These are phyloP conservation scores for Ceratotherium simum DNA, from an alignment of 2,113 vertebrate genomes.

Conservation along the genomic window DNA sequence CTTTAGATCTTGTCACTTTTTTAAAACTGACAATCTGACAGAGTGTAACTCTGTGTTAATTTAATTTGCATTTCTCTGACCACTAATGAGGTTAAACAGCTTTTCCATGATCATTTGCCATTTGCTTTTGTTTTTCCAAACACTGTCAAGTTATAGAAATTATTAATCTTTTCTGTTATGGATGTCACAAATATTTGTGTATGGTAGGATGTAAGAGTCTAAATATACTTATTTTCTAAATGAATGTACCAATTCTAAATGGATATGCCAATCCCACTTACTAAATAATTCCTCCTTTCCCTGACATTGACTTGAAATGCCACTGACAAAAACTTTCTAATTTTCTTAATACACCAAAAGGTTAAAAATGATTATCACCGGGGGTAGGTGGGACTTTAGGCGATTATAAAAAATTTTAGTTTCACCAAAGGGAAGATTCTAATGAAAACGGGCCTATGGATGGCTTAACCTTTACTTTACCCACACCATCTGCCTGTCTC, in stretches of 20 bases:
- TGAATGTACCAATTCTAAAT: neutral
- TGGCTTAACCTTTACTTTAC: neutral
- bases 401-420: neutral
- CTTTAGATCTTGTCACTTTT: neutral
- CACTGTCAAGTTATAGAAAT: neutral
- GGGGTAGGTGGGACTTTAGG: neutral
- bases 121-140: neutral
- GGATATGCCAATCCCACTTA: neutral
- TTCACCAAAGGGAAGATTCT: neutral
- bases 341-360: neutral
- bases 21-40: neutral
- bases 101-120: neutral
- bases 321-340: neutral
- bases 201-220: neutral
- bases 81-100: neutral
- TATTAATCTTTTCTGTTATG: neutral
- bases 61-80: neutral
- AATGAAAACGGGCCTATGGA: neutral
- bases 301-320: neutral
- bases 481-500: neutral
- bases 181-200: neutral
- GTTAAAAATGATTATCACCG: neutral
- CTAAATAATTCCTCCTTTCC: neutral
- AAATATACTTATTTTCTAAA: conserved; percentile 21
- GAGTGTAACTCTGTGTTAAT: neutral